Conservation (phyloP, 2,888 invertebrate species). For the Drepana falcataria region DNA sequence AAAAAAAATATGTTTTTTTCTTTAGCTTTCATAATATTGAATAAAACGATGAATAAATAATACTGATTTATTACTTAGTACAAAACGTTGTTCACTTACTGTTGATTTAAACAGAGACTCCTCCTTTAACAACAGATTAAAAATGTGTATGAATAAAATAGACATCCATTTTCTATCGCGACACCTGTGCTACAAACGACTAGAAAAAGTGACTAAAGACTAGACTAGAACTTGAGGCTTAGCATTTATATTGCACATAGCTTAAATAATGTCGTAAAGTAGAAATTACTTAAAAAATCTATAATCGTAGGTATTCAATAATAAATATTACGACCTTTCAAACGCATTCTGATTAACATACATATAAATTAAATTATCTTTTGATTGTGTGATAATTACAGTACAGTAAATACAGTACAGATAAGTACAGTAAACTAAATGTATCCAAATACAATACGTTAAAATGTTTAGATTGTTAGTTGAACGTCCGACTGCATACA, state of each 20-base stretch:
- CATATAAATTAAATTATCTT: too few species aligned
- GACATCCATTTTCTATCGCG: conserved; percentile 14
- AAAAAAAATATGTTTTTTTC: too few species aligned
- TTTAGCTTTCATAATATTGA: too few species aligned
- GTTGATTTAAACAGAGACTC: conserved; percentile 16
- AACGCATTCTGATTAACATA: too few species aligned
- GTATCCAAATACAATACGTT: too few species aligned
- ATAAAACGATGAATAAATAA: conserved; percentile 6
- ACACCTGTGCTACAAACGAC: conserved; percentile 25
- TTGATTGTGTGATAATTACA: too few species aligned
- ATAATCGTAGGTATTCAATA: too few species aligned
- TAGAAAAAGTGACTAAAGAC: conserved; percentile 25
- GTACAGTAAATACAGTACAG: neutral
- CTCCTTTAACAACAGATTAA: conserved; percentile 8
- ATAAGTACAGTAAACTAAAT: neutral
- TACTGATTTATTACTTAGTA: conserved; percentile 33
- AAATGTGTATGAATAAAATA: conserved; percentile 15
- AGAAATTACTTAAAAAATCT: conserved; percentile 2
- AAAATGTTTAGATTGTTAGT: neutral
- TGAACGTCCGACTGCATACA: neutral
- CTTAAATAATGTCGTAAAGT: conserved; percentile 15
- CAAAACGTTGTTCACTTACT: conserved; percentile 29
- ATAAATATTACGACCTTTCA: too few species aligned
- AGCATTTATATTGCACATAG: conserved; percentile 37
- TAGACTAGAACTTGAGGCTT: conserved; percentile 21